Conservation (phyloP, 2,888 invertebrate species). For the Epistrophe grossulariae region DNA sequence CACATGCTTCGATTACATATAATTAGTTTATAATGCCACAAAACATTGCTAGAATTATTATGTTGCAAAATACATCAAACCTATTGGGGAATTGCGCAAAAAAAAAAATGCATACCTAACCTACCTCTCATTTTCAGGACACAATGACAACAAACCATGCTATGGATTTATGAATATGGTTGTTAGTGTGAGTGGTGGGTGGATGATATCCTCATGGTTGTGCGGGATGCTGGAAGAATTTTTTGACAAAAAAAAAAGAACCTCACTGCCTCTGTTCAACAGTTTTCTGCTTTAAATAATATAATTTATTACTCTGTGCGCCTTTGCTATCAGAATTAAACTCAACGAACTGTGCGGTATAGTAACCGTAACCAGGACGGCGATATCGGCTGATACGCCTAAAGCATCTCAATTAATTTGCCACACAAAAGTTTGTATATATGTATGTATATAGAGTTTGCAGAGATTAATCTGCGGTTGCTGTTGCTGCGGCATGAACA, state of each 20-base stretch:
- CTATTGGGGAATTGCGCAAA: background rate
- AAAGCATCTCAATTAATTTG: constrained; percentile 65
- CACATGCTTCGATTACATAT: constrained; percentile 51
- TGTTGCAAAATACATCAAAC: constrained; percentile 5
- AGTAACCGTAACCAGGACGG: constrained; percentile 24
- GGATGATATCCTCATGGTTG: constrained; percentile 27
- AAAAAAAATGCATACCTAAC: background rate
- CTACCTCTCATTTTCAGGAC: background rate
- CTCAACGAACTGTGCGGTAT: constrained; percentile 24
- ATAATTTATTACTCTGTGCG: constrained; percentile 60
- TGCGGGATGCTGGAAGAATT: background rate
- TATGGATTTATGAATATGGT: background rate
- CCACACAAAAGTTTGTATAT: constrained; percentile 52
- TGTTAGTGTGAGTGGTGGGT: constrained; percentile 6
- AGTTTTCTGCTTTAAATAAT: constrained; percentile 43
- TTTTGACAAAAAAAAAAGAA: constrained; percentile 33
- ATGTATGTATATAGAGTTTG: background rate
- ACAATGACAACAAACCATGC: background rate
- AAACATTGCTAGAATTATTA: constrained; percentile 11
- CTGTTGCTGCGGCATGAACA: constrained; percentile 39
- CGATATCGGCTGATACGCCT: constrained; percentile 56
- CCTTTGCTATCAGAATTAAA: constrained; percentile 52
- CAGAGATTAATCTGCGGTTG: constrained; percentile 57
- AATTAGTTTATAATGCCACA: constrained; percentile 41
- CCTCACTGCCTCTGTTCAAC: background rate